These are phyloP conservation scores for Rhinolophus ferrumequinum DNA, from an alignment of 2,113 vertebrate species.

Conservation along the genomic window DNA sequence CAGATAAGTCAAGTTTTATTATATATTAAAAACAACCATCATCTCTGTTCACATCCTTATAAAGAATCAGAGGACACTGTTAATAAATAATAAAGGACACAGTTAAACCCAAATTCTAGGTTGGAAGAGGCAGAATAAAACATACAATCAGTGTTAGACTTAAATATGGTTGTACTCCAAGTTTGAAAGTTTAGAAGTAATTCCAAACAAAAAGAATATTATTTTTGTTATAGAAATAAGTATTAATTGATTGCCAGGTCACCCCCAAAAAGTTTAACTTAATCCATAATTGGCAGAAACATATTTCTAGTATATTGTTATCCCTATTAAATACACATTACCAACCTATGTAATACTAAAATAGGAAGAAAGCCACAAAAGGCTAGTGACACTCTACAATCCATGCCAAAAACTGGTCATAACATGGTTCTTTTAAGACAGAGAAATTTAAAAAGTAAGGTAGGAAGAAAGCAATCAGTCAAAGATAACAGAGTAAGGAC, in stretches of 20 bases:
- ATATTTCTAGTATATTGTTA: neutral
- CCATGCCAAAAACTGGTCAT: neutral
- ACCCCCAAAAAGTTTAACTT: neutral
- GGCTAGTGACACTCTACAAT: neutral
- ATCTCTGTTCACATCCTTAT: neutral
- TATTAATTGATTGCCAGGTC: neutral
- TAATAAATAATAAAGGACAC: neutral
- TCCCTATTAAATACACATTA: neutral
- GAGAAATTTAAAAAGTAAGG: conserved; percentile 18
- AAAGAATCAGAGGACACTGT: neutral
- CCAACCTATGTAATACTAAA: neutral
- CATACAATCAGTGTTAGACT: neutral
- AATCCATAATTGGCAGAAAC: neutral
- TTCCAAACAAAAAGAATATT: neutral
- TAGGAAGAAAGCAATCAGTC: neutral
- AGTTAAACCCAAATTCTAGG: neutral
- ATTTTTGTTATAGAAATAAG: neutral
- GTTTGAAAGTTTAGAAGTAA: neutral
- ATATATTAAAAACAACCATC: conserved; percentile 9
- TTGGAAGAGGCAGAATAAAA: neutral
- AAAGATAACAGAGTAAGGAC: neutral
- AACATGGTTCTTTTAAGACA: neutral
- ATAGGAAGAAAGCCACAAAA: neutral
- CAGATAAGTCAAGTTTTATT: conserved; percentile 6
- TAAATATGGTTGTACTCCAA: neutral